Base-by-base conservation (phyloP, 2,797 vertebrate genomes). In the Decapterus maruadsi region DNA sequence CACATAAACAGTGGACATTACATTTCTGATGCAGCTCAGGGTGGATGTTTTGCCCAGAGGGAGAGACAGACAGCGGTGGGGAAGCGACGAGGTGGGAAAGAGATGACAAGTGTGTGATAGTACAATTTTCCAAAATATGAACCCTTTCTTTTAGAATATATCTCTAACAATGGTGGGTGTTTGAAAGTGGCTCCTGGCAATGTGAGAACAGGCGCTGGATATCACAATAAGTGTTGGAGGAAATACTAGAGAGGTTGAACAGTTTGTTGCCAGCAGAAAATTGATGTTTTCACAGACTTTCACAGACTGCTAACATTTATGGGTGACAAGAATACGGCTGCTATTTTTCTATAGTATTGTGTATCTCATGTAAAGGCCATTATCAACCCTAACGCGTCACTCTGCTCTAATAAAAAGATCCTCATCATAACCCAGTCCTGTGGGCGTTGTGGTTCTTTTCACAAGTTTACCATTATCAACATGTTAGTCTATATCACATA, bases 91-190 rank as follows among this genome's bases (percentile, higher is more conserved):
- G 0, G 36, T 38, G 48, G 70, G 7, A 59, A 48, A 50, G n/a
- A 57, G 62, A 77, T 43, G 54, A 55, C 57, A 56, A 60, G 51
- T 69, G 67, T 57, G 20, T 62, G 68, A 83, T 20, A 31, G 55
- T 13, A 42, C 54, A 77, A 50, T 69, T 76, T 77, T 63, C 50
- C 45, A 75, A 59, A 78, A 68, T 72, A 69, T 67, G 56, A 78
- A 70, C 42, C 68, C 59, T 46, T 46, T 72, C 51, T 51, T 57
- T 81, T 36, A 65, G 17, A 70, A 72, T 66, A 55, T 73, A 8
- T 42, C 36, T 31, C 63, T 6, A 69, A 75, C 62, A 20, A 14
- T 63, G 75, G 54, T 8, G 60, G 6, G 6, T 64, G 6, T 46
- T 53, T 73, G 54, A 63, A 72, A 31, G 50, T 59, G 60, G 65